phyloP scores from a whole-genome alignment of 2,113 vertebrate species.

The Acanthisitta chloris region DNA sequence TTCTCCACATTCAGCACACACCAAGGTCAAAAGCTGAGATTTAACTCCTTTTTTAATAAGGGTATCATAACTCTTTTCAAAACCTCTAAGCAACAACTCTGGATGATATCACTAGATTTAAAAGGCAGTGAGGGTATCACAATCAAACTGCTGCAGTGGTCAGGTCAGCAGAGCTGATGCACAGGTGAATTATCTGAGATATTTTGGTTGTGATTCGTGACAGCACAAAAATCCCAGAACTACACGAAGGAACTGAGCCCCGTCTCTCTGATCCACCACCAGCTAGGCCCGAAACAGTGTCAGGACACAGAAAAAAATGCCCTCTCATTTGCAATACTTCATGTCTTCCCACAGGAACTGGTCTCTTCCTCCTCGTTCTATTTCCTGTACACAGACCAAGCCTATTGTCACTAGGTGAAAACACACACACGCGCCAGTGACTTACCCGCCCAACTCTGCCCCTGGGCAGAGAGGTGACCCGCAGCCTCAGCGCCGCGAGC shows the following conservation, averaged over 20 bases:
- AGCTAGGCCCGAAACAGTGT: not conserved
- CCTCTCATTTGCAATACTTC: conserved; percentile 12
- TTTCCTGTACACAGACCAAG: not conserved
- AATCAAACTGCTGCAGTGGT: not conserved
- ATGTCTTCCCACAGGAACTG: conserved; percentile 37
- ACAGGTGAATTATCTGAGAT: not conserved
- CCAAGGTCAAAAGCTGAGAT: not conserved
- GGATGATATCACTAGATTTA: not conserved
- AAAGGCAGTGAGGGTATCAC: not conserved
- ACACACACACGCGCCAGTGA: not conserved
- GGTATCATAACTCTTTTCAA: not conserved
- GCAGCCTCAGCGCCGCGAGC: not conserved
- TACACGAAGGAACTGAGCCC: not conserved
- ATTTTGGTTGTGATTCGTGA: not conserved
- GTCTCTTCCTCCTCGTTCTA: not conserved
- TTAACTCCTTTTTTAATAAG: not conserved
- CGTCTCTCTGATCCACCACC: not conserved
- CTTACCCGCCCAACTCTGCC: not conserved
- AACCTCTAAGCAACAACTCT: not conserved
- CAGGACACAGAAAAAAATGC: conserved; percentile 14
- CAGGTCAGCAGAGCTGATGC: not conserved
- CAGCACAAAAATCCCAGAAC: not conserved
- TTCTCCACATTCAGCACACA: not conserved
- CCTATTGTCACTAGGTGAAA: not conserved
- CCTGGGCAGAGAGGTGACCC: not conserved